Conservation (phyloP, 2,888 invertebrate species). For the Ophraella communa region DNA sequence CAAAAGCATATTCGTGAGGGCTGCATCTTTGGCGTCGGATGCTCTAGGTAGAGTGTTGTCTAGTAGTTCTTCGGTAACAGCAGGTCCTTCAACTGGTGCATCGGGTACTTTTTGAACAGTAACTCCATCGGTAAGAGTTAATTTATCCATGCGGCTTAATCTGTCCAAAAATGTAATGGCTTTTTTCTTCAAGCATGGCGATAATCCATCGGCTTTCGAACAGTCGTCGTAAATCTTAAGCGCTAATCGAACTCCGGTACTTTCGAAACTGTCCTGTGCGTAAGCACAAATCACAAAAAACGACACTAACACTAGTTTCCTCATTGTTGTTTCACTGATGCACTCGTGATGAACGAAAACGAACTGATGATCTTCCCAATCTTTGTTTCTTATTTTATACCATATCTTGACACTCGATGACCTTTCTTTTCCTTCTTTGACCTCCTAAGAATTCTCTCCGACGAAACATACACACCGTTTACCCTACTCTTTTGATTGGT, state of each 20-base stretch:
- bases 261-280: slow-evolving; percentile 56
- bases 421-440: slow-evolving; percentile 55
- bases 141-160: slow-evolving; percentile 72
- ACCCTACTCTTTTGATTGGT: slow-evolving; percentile 56
- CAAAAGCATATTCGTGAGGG: slow-evolving; percentile 72
- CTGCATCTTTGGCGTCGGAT: slow-evolving; percentile 70
- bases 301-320: slow-evolving; percentile 55
- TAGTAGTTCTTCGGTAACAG: slow-evolving; percentile 71
- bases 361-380: slow-evolving; percentile 54
- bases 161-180: slow-evolving; percentile 81
- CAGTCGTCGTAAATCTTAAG: slow-evolving; percentile 82
- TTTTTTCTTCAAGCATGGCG: slow-evolving; percentile 81
- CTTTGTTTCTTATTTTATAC: slow-evolving; percentile 56
- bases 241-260: slow-evolving; percentile 70
- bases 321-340: slow-evolving; percentile 40
- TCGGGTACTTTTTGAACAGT: slow-evolving; percentile 68
- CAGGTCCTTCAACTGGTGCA: slow-evolving; percentile 66
- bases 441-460: slow-evolving; percentile 49
- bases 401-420: slow-evolving; percentile 51
- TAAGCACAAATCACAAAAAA: slow-evolving; percentile 50
- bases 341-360: slow-evolving; percentile 45
- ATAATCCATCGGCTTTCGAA: slow-evolving; percentile 70
- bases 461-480: slow-evolving; percentile 30
- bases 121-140: slow-evolving; percentile 70
- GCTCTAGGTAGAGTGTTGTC: slow-evolving; percentile 73